Conservation (phyloP, 2,113 vertebrate genomes). For the Hemiscyllium ocellatum region DNA sequence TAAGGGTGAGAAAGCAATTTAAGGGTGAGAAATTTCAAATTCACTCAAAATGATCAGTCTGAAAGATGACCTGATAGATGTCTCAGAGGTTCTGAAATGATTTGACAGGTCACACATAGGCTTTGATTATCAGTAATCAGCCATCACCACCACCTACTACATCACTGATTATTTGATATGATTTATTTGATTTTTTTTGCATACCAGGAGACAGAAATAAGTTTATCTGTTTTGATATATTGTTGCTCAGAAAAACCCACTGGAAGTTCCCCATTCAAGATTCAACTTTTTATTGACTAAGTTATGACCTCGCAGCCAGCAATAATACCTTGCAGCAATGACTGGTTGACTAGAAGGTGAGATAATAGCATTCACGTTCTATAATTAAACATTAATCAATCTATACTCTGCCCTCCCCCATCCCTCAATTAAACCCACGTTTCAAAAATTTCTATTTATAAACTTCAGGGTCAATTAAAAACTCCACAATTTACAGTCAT, state of each 20-base stretch:
- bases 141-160: background rate
- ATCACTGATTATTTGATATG: background rate
- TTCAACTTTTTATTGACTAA: background rate
- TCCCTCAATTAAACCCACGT: background rate
- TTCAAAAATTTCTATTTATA: conserved; percentile 22
- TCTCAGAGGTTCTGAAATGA: no score
- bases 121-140: background rate
- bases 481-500: conserved; percentile 8
- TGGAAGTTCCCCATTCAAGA: background rate
- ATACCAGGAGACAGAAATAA: background rate
- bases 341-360: background rate
- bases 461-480: background rate
- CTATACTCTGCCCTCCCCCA: background rate
- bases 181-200: background rate
- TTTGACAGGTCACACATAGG: background rate
- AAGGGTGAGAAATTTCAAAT: background rate
- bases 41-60: background rate
- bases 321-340: background rate
- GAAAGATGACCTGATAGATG: no score
- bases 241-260: background rate
- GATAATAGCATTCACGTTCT: background rate
- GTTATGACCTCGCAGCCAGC: background rate
- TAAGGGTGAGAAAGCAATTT: background rate
- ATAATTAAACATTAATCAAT: background rate
- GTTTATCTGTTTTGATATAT: background rate